These are phyloP conservation scores for Phenacoccus solenopsis DNA, from an alignment of 1,140 invertebrate species.

Conservation along the genomic window DNA sequence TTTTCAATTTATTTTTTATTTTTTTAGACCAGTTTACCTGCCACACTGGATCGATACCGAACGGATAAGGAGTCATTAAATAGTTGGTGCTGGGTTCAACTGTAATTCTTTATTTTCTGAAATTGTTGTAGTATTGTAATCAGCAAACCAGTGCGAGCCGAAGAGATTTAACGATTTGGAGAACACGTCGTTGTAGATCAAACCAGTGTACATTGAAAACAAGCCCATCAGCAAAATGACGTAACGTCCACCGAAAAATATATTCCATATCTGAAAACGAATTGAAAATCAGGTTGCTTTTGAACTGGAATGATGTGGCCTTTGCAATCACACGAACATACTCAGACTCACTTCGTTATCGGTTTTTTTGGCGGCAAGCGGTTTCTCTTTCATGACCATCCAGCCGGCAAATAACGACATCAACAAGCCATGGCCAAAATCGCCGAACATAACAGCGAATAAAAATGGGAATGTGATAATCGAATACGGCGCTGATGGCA, in stretches of 20 bases:
- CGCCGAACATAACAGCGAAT: constrained; percentile 55
- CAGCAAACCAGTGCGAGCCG: constrained; percentile 71
- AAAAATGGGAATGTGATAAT: constrained; percentile 55
- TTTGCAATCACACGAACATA: not conserved
- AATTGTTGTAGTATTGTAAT: constrained; percentile 42
- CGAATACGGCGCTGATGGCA: constrained; percentile 28
- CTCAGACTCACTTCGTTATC: constrained; percentile 40
- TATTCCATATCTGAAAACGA: constrained; percentile 74
- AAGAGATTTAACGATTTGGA: constrained; percentile 95
- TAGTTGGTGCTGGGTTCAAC: constrained; percentile 50
- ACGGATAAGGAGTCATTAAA: constrained; percentile 58
- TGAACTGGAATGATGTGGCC: too few relatives aligned
- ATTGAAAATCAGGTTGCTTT: not conserved
- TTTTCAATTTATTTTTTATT: not conserved
- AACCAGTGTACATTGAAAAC: constrained; percentile 96
- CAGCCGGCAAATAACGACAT: constrained; percentile 43
- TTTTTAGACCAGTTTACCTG: constrained; percentile 39
- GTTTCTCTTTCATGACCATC: constrained; percentile 47
- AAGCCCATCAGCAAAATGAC: constrained; percentile 95
- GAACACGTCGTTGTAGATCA: constrained; percentile 98
- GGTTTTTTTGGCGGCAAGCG: constrained; percentile 31
- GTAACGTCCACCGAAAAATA: constrained; percentile 96
- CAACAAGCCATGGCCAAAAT: constrained; percentile 46
- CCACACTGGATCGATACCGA: constrained; percentile 92
- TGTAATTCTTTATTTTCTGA: constrained; percentile 42